Evolutionary conservation across 2,113 vertebrate species (phyloP), one percentile per base, ranked within the genome.

Genomic region (Apteryx owenii): DNA sequence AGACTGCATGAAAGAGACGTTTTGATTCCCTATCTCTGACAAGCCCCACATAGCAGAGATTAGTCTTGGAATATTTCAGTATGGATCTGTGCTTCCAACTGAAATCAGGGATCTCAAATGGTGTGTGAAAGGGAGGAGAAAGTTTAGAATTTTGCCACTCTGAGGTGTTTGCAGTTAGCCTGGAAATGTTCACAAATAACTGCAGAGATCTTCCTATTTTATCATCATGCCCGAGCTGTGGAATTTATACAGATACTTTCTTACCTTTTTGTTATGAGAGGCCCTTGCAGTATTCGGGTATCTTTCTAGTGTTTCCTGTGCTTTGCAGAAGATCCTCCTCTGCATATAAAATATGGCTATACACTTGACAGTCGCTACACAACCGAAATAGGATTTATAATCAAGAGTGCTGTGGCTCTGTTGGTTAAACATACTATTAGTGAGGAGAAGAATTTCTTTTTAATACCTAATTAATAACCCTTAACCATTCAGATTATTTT

Each of bases 271-370:
- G 9, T 33, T 68, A 0, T 22, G 7, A 68, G 28, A 25, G 8
- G 51, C 21, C 5, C 48, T 4, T 26, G 10, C 19, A 33, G 15
- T 18, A 54, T 50, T 68, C 23, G 21, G 40, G 4, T 20, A 70
- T 56, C 20, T 36, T 12, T 62, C 7, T 54, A 2, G 2, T 36
- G 3, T 66, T 66, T 3, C 7, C 6, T 58, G 26, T 8, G 56
- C 9, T 73, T 62, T 76, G 11, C 50, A 70, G 79, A 53, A 31
- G 5, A n/a, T n/a, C 26, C 23, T 90, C 20, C 60, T 8, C 11
- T 0, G 2, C 7, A 4, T 18, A 5, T 33, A 40, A 95, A 81
- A 66, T 64, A 29, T 0, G 10, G 12, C 5, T 53, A 6, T 20
- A 64, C 2, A 8, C 5, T 46, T 58, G 5, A 36, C 10, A 22